phyloP scores from a whole-genome alignment of 2,797 vertebrate genomes.

The Trachops cirrhosus region DNA sequence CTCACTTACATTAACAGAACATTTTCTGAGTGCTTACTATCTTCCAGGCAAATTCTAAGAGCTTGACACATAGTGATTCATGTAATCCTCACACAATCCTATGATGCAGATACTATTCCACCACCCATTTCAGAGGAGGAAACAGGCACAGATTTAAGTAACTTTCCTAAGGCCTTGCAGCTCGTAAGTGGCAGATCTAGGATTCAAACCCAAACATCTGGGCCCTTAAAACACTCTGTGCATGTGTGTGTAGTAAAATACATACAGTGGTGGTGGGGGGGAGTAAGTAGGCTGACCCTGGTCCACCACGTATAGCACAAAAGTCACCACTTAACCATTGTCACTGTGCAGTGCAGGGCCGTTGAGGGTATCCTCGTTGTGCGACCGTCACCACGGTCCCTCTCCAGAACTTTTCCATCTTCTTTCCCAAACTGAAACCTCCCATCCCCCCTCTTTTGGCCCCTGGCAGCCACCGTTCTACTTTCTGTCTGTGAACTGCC shows the following conservation, averaged over 20 bases:
- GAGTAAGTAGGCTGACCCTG: background rate
- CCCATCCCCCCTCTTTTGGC: too few relatives aligned
- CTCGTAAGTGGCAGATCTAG: background rate
- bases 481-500: background rate
- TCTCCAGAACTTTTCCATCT: background rate
- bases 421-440: background rate
- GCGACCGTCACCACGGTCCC: background rate
- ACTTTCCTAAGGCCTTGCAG: background rate
- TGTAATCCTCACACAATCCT: background rate
- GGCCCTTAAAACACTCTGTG: background rate
- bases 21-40: background rate
- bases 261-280: too few relatives aligned
- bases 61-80: background rate
- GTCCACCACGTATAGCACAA: background rate
- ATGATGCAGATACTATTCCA: background rate
- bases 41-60: background rate
- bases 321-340: background rate
- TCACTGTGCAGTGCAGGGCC: background rate
- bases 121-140: background rate
- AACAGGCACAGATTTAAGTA: background rate
- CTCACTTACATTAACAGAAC: background rate
- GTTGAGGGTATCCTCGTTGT: background rate
- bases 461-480: background rate
- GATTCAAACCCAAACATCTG: background rate
- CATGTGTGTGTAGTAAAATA: background rate